Evolutionary conservation across 1,140 invertebrate genomes (phyloP).

Genomic region (Galendromus occidentalis): DNA sequence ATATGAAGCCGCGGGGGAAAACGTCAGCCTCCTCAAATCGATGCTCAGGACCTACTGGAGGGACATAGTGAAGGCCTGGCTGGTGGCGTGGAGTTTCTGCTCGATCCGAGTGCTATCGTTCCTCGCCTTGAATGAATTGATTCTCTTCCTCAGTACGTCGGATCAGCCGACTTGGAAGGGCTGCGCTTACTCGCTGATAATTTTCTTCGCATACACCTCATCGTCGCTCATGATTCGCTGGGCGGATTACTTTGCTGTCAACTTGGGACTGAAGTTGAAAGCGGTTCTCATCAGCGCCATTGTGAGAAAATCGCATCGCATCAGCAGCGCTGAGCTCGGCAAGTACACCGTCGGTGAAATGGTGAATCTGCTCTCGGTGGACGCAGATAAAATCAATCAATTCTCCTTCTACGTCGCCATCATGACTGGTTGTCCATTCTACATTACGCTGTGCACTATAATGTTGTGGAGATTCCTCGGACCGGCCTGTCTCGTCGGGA

Average conservation of each 20-base stretch:
- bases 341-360: conserved; percentile 67
- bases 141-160: not conserved
- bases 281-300: conserved; percentile 25
- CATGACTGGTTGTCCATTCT: conserved; percentile 86
- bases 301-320: conserved; percentile 27
- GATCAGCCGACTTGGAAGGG: not conserved
- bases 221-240: not conserved
- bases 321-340: conserved; percentile 26
- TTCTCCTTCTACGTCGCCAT: conserved; percentile 74
- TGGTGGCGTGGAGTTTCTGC: not conserved
- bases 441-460: conserved; percentile 64
- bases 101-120: not conserved
- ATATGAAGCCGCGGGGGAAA: not conserved
- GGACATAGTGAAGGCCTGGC: not conserved
- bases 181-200: not conserved
- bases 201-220: not conserved
- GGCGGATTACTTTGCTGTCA: not conserved
- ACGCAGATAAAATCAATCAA: conserved; percentile 62
- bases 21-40: not conserved
- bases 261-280: not conserved
- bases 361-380: conserved; percentile 81
- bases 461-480: conserved; percentile 62
- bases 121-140: not conserved
- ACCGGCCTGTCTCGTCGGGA: conserved; percentile 27
- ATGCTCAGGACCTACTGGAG: not conserved